These are phyloP conservation scores for Lepidurus packardi DNA, from an alignment of 1,140 invertebrate species.

Conservation along the genomic window DNA sequence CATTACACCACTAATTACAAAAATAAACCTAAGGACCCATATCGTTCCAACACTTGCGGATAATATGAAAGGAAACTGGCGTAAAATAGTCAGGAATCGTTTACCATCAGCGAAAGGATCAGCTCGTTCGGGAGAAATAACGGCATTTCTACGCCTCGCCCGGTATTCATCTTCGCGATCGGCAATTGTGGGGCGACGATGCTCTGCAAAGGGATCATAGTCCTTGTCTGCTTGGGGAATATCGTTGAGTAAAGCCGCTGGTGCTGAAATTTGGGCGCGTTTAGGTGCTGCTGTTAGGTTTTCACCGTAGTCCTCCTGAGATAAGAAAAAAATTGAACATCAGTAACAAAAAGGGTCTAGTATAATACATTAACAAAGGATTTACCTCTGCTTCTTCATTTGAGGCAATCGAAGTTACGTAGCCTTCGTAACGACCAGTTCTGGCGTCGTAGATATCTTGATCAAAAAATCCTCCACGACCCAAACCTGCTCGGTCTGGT, in stretches of 20 bases:
- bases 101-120: constrained; percentile 97
- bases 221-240: constrained; percentile 84
- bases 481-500: constrained; percentile 71
- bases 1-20: background rate
- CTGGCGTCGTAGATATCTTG: constrained; percentile 82
- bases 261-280: constrained; percentile 73
- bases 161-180: constrained; percentile 96
- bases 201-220: constrained; percentile 93
- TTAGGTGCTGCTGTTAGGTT: constrained; percentile 55
- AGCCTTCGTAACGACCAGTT: constrained; percentile 79
- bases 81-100: constrained; percentile 43
- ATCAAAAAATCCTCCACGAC: constrained; percentile 84
- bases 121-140: constrained; percentile 90
- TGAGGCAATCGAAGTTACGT: constrained; percentile 90
- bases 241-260: constrained; percentile 81
- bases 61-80: background rate
- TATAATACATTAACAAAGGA: constrained; percentile 38
- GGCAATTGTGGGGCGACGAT: constrained; percentile 80
- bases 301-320: constrained; percentile 74
- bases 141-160: constrained; percentile 74
- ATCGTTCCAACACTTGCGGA: background rate
- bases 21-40: background rate
- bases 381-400: constrained; percentile 79
- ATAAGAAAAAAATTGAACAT: constrained; percentile 47
- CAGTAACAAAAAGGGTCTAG: constrained; percentile 29